phyloP scores from a whole-genome alignment of 1,140 invertebrate species.

The Bombus sylvicola region DNA sequence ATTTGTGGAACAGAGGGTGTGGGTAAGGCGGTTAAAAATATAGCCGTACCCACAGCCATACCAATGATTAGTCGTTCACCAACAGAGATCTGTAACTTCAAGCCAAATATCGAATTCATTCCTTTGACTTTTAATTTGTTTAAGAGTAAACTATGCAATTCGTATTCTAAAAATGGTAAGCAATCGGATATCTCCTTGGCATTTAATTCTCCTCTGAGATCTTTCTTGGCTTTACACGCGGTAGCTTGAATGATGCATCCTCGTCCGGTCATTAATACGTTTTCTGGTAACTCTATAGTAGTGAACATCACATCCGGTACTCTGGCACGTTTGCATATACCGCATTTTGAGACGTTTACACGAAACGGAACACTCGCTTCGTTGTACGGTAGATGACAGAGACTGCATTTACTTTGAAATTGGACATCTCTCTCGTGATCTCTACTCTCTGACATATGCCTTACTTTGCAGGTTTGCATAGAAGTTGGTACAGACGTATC shows the following conservation, averaged over 20 bases:
- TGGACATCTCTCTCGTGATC: conserved; percentile 71
- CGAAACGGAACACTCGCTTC: conserved; percentile 88
- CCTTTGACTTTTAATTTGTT: conserved; percentile 96
- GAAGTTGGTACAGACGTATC: conserved; percentile 36
- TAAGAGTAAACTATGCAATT: conserved; percentile 94
- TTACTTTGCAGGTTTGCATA: conserved; percentile 49
- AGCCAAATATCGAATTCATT: conserved; percentile 95
- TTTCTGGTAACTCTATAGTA: conserved; percentile 92
- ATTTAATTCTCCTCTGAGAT: conserved; percentile 92
- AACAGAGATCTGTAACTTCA: conserved; percentile 92
- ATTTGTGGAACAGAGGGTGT: conserved; percentile 87
- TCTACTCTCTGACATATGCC: conserved; percentile 77
- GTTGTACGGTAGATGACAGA: conserved; percentile 93
- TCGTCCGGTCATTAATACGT: conserved; percentile 87
- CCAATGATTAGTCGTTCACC: conserved; percentile 94
- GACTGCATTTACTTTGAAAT: conserved; percentile 69
- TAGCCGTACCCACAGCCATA: conserved; percentile 93
- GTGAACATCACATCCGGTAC: conserved; percentile 96
- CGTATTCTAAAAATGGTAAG: conserved; percentile 97
- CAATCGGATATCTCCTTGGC: conserved; percentile 97
- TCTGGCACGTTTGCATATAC: conserved; percentile 86
- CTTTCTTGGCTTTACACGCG: conserved; percentile 90
- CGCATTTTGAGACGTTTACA: conserved; percentile 84
- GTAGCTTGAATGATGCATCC: conserved; percentile 91
- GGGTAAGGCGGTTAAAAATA: conserved; percentile 90